A percentile compares a stretch with the other conserved stretches of the same genome.
These are phyloP conservation scores for Bettongia penicillata DNA, from an alignment of 2,113 vertebrate genomes.

Conservation along the genomic window DNA sequence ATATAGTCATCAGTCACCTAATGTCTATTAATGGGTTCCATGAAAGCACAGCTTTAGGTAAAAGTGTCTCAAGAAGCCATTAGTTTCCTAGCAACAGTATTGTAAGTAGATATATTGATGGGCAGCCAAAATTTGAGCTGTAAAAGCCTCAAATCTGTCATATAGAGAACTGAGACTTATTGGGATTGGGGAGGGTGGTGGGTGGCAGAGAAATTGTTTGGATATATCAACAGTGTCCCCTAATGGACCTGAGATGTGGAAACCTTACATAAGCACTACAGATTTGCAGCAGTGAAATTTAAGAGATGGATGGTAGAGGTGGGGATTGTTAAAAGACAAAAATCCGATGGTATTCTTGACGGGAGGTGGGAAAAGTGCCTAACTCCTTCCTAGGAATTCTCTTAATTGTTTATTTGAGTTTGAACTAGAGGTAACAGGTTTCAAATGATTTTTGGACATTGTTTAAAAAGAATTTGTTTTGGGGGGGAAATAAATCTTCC, in stretches of 20 bases:
- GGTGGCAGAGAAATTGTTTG: not conserved
- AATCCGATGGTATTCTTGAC: not conserved
- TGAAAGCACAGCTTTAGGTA: not conserved
- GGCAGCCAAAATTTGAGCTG: not conserved
- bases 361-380: not conserved
- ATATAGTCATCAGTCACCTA: not conserved
- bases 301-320: not conserved
- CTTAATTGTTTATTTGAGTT: not conserved
- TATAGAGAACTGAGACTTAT: not conserved
- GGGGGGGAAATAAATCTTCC: not conserved
- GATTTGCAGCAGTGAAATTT: not conserved
- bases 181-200: not conserved
- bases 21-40: not conserved
- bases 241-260: not conserved
- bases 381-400: not conserved
- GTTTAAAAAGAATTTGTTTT: not conserved
- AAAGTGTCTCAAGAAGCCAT: not conserved
- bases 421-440: not conserved
- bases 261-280: not conserved
- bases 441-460: not conserved
- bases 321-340: not conserved
- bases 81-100: not conserved
- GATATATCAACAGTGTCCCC: not conserved
- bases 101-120: not conserved
- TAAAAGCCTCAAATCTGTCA: not conserved